These are phyloP conservation scores for Silurus lanzhouensis DNA, from an alignment of 2,797 vertebrate genomes.

Conservation along the genomic window DNA sequence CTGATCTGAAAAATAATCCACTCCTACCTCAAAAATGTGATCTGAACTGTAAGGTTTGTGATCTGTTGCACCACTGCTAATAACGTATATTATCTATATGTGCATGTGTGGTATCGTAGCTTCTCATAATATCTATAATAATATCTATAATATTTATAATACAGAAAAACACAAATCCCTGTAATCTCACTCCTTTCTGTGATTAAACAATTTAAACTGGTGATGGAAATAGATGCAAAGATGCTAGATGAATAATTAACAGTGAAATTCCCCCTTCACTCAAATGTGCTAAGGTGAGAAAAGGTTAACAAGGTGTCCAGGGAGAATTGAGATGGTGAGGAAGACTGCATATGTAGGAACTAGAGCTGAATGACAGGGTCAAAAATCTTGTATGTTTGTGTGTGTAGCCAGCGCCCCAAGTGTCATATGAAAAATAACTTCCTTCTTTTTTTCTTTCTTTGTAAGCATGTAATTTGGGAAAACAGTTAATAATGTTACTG, in stretches of 20 bases:
- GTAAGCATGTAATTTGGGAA: background rate
- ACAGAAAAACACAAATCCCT: background rate
- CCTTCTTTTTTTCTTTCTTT: background rate
- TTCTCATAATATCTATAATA: background rate
- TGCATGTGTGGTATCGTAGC: background rate
- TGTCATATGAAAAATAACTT: background rate
- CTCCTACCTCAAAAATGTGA: no score
- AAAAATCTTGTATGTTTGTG: background rate
- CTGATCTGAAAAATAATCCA: no score
- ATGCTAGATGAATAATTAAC: slow-evolving; percentile 46
- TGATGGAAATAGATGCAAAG: no score
- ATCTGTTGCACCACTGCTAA: no score
- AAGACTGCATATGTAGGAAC: background rate
- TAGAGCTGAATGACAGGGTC: background rate
- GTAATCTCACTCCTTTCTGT: background rate
- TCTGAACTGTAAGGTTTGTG: no score
- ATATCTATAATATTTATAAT: background rate
- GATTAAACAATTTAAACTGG: no score
- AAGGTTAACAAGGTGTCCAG: slow-evolving; percentile 30
- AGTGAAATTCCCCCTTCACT: slow-evolving; percentile 35
- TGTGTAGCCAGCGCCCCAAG: background rate
- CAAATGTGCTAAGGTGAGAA: slow-evolving; percentile 43
- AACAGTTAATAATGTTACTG: background rate
- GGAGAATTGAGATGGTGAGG: background rate
- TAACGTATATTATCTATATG: no score